phyloP scores from a whole-genome alignment of 2,797 vertebrate species.

The Meda fulgida region DNA sequence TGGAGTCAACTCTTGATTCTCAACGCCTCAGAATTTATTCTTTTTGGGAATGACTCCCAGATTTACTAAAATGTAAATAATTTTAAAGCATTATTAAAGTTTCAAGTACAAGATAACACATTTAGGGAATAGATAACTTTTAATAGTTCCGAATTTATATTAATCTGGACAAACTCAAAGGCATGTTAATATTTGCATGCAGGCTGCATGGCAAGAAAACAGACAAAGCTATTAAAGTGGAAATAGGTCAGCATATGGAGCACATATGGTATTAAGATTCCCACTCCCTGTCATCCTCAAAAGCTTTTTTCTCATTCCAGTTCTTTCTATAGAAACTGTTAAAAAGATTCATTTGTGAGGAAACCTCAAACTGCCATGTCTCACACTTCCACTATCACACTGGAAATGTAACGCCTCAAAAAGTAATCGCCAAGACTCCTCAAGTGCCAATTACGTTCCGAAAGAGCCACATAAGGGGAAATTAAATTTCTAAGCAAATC shows the following conservation, averaged over 20 bases:
- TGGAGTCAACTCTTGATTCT: neutral
- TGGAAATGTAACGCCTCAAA: slow-evolving; percentile 18
- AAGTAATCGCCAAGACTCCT: slow-evolving; percentile 3
- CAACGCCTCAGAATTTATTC: neutral
- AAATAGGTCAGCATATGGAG: slow-evolving; percentile 20
- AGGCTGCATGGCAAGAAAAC: slow-evolving; percentile 1
- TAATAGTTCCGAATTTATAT: neutral
- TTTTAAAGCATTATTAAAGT: neutral
- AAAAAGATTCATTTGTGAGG: neutral
- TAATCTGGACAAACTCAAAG: neutral
- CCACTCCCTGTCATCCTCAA: slow-evolving; percentile 1
- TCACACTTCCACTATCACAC: slow-evolving; percentile 20
- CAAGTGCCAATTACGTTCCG: neutral
- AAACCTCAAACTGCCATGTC: slow-evolving; percentile 22
- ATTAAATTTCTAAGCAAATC: neutral
- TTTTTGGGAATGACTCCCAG: neutral
- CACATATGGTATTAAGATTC: slow-evolving; percentile 19
- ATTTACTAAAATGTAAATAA: neutral
- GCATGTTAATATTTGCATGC: neutral
- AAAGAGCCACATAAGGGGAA: neutral
- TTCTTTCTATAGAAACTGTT: slow-evolving; percentile 8
- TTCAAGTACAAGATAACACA: neutral
- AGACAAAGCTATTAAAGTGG: neutral
- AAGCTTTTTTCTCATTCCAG: neutral
- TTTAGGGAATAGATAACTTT: neutral